Conservation (phyloP, 2,113 vertebrate species). For the Charadrius vociferus region DNA sequence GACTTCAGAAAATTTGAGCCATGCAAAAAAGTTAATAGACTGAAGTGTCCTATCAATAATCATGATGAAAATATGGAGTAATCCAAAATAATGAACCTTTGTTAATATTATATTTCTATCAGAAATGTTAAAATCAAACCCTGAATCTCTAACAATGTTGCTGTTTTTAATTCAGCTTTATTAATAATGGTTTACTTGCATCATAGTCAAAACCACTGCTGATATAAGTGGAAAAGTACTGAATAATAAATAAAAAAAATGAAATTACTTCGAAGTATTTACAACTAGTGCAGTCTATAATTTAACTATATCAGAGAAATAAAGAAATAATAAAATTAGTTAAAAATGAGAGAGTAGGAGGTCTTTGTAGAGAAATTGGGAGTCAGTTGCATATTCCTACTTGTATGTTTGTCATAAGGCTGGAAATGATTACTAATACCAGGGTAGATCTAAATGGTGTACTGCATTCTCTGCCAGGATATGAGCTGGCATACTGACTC, state of each 20-base stretch:
- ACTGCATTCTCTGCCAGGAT: background rate
- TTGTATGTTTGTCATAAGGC: background rate
- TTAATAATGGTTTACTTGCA: background rate
- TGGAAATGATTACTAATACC: background rate
- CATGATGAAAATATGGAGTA: background rate
- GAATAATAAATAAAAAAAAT: background rate
- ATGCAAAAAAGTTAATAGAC: background rate
- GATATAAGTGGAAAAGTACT: background rate
- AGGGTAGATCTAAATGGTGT: background rate
- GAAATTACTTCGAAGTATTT: background rate
- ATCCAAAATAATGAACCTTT: background rate
- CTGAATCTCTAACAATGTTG: background rate
- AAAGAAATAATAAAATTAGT: background rate
- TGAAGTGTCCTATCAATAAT: background rate
- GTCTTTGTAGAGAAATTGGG: background rate
- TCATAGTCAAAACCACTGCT: background rate
- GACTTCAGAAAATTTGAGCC: background rate
- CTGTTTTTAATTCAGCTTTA: background rate
- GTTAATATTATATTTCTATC: background rate
- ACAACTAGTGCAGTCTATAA: background rate
- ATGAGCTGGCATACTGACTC: background rate
- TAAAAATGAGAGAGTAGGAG: background rate
- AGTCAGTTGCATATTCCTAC: background rate
- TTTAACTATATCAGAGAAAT: background rate
- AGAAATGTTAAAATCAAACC: background rate